Evolutionary conservation across 2,888 invertebrate genomes (phyloP), one percentile per base, ranked within the genome.

Genomic region (Synergus itoensis): DNA sequence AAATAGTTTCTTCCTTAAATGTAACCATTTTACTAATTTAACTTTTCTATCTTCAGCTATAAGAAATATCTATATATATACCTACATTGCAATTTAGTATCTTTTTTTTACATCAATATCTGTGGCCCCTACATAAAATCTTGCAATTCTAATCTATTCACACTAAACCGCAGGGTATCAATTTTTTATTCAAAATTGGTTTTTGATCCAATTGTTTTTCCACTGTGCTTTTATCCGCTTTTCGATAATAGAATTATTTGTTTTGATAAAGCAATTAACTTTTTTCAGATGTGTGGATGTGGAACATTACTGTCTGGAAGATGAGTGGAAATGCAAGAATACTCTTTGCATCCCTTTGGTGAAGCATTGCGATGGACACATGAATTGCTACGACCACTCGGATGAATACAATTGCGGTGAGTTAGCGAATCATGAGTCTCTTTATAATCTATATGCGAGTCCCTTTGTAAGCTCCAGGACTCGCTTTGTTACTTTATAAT

Each of bases 391-490:
- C 86, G 96, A 96, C 90, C 94, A 94, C 89, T 95, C 95, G 21
- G 96, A 96, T 91, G 96, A 96, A 93, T 93, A 93, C 88, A 93
- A 95, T 89, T 96, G 96, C 90, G 94, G 96, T 96, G 93, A 93
- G 93, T 90, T 76, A 77, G 77, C 63, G 21, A 43, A 60, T 76
- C 28, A 41, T 40, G 69, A 78, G 77, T 18, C 18, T 53, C 53
- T 57, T 57, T 18, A 57, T 57, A 57, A 18, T 57, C 18, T 18
- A 18, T 57, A 57, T 57, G 16, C 9, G 53, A 18, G n/a, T 57
- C 18, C 57, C 57, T 67, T 87, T 84, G 87, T 87, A 84, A 87
- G 87, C 84, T 88, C 87, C 84, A 67, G 83, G 76, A 77, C 81
- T 85, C 77, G 77, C 75, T 78, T 63, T 77, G 43, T 69, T 43